phyloP scores from a whole-genome alignment of 2,888 invertebrate species.

The Ramazzottius varieornatus region DNA sequence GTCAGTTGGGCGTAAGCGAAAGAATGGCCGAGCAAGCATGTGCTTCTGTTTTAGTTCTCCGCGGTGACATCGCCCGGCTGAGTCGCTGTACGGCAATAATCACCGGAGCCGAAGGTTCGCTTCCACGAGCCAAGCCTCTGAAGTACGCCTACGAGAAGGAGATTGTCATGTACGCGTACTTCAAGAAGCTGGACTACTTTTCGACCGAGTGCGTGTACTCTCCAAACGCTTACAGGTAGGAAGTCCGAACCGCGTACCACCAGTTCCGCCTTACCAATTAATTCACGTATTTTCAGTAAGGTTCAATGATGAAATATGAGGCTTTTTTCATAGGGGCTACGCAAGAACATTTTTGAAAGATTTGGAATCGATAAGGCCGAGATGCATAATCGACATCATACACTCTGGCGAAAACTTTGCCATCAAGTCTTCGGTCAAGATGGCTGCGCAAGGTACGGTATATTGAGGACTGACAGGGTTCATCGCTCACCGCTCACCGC shows the following conservation, averaged over 20 bases:
- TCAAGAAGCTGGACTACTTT: slow-evolving; percentile 78
- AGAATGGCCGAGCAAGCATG: no score
- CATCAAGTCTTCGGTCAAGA: slow-evolving; percentile 20
- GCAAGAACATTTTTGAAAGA: slow-evolving; percentile 10
- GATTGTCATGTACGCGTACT: slow-evolving; percentile 94
- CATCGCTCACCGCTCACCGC: no score
- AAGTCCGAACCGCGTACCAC: no score
- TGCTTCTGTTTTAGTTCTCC: slow-evolving; percentile 31
- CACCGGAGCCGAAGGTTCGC: slow-evolving; percentile 49
- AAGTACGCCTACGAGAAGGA: slow-evolving; percentile 97
- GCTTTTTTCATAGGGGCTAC: background rate
- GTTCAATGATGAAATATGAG: background rate
- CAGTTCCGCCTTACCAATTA: no score
- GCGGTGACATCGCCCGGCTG: slow-evolving; percentile 81
- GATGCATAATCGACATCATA: slow-evolving; percentile 42
- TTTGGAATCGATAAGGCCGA: slow-evolving; percentile 37
- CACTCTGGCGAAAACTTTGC: slow-evolving; percentile 37
- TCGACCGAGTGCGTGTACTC: slow-evolving; percentile 96
- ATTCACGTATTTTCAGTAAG: background rate
- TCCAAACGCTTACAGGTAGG: slow-evolving; percentile 61
- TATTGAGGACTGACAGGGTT: background rate
- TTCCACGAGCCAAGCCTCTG: slow-evolving; percentile 75
- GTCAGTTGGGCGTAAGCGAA: no score
- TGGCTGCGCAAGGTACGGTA: slow-evolving; percentile 19
- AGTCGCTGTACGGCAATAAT: slow-evolving; percentile 66